Base-by-base conservation (phyloP, 1,140 invertebrate species). In the Bombus ignitus region DNA sequence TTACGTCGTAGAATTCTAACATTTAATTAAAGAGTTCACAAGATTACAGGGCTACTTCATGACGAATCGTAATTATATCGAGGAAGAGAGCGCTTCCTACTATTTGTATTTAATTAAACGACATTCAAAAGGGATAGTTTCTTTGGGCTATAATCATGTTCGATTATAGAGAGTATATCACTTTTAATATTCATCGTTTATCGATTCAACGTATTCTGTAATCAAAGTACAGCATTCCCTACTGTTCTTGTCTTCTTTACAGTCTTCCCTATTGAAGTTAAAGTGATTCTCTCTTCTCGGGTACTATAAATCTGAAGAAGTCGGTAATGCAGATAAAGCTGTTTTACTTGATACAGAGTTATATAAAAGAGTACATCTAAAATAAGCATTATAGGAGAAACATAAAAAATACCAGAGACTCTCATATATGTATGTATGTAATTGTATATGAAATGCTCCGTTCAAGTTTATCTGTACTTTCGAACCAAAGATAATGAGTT, bases 131-230 rank as follows among this genome's bases (percentile, higher is more conserved):
- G 18, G 32, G 15, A 42, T 25, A 13, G 2, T 66, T 78, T 25
- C 47, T 39, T 44, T 62, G 0, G 0, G 0, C 42, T 66, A 44
- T 53, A 57, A 42, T 66, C 22, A 65, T 35, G 8, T 44, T n/a
- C 9, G 57, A 85, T 81, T 32, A 85, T n/a, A 85, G 83, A 10
- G 68, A 4, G 47, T 9, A 32, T 13, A 47, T 57, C 25, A 3
- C n/a, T 28, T 13, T 65, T 42, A 53, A 66, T 62, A n/a, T 25
- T 81, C 37, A n/a, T 68, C 22, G 9, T 9, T n/a, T 42, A 85
- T 74, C 70, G 70, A 68, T 18, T 25, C 13, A 32, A 74, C 47
- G 3, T 18, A 53, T 66, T 53, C 37, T 37, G 35, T 22, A 42
- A 68, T 39, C 4, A 15, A 18, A 44, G 5, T 25, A 18, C 22